Base-by-base conservation (phyloP, 2,797 vertebrate species). In the Triplophysa yarkandensis region DNA sequence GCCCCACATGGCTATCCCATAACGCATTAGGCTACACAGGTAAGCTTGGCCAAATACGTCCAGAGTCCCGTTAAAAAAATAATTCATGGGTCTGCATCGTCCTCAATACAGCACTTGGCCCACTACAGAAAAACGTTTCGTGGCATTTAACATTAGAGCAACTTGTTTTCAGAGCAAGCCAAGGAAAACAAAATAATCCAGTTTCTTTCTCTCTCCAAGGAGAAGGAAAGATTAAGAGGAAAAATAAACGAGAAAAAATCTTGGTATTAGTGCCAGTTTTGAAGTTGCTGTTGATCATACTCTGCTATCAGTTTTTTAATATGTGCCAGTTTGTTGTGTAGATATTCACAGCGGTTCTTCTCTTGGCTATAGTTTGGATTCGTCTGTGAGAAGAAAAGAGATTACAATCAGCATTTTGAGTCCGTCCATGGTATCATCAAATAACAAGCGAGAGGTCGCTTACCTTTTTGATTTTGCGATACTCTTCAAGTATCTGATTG, bases 301-400 rank as follows among this genome's bases (percentile, higher is more conserved):
- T 95, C 94, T 39, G 96, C 94, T 87, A 99, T 99, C 83, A 96
- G 94, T 93, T 93, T 94, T 92, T 99, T 99, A 89, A 99, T 98
- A 85, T 99, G 96, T 68, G 98, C 96, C 92, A 99, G 95, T 90
- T 99, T 99, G 90, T 95, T 95, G 92, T 99, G 98, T 84, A 99
- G 95, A 91, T 98, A 98, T 94, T 99, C 97, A 77, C 98, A 99
- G 88, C 97, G 95, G 83, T 95, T 95, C 92, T 98, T 99, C 90
- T 99, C 96, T 87, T 95, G 94, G 92, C 94, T 94, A 92, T 99
- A 99, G 81, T 96, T 95, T 80, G 96, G 95, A 89, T 98, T 98
- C 71, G 93, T 96, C 98, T 99, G 93, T 0, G 85, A 82, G 60
- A 63, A 57, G 65, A 76, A 50, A 82, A 28, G n/a, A 80, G 48